Conservation (phyloP, 2,888 invertebrate species). For the Idaea biselata region DNA sequence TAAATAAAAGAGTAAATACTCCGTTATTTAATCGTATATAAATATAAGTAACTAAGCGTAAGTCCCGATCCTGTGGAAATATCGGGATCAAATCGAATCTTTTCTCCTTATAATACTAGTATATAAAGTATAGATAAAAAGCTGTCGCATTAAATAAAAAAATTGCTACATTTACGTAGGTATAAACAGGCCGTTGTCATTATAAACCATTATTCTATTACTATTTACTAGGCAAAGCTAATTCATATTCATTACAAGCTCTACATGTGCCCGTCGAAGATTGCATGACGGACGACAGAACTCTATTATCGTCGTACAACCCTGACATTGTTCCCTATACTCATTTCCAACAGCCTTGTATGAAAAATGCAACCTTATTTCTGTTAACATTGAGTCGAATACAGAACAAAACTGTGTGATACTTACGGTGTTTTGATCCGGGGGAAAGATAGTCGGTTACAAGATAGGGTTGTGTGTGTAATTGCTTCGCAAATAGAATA, state of each 20-base stretch:
- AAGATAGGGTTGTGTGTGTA: constrained; percentile 45
- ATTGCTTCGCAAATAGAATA: constrained; percentile 62
- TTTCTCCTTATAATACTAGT: too few relatives aligned
- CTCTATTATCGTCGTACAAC: constrained; percentile 34
- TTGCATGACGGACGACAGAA: constrained; percentile 40
- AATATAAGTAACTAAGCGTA: too few relatives aligned
- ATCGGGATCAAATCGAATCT: too few relatives aligned
- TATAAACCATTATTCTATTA: constrained; percentile 5
- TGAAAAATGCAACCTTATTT: constrained; percentile 15
- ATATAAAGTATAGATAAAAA: too few relatives aligned
- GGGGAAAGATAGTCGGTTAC: constrained; percentile 28
- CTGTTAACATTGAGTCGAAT: neutral
- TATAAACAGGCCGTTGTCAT: neutral
- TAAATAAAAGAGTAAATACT: too few relatives aligned
- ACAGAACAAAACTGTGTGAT: constrained; percentile 7
- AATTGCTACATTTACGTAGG: neutral
- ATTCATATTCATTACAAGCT: constrained; percentile 27
- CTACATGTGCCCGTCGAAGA: constrained; percentile 28
- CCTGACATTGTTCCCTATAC: constrained; percentile 20
- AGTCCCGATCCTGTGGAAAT: too few relatives aligned
- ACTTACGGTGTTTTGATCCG: constrained; percentile 34
- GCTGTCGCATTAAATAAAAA: neutral
- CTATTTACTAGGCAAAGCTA: constrained; percentile 10
- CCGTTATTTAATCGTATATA: too few relatives aligned
- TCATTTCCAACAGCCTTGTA: constrained; percentile 15